Evolutionary conservation across 2,888 invertebrate species (phyloP).

Genomic region (Mantis religiosa): DNA sequence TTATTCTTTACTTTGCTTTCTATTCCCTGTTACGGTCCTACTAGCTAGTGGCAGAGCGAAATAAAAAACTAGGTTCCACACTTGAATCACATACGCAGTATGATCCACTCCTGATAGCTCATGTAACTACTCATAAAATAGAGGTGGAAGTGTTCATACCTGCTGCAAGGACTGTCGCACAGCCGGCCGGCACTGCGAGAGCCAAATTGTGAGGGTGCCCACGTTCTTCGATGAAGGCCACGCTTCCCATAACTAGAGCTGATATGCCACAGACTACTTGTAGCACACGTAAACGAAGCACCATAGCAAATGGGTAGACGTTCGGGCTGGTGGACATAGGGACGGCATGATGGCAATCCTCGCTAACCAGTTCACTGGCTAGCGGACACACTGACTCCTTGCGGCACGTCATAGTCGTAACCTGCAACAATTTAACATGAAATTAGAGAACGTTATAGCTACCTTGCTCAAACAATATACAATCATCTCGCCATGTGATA

Average conservation of each 20-base stretch:
- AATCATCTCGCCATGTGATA: too few species aligned
- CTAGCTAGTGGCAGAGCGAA: too few species aligned
- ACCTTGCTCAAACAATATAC: too few species aligned
- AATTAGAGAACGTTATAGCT: too few species aligned
- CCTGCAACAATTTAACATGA: background rate
- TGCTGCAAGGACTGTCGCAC: constrained; percentile 56
- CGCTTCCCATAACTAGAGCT: constrained; percentile 59
- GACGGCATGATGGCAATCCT: background rate
- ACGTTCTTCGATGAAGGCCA: constrained; percentile 59
- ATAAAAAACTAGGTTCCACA: too few species aligned
- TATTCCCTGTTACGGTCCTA: too few species aligned
- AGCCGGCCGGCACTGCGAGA: constrained; percentile 58
- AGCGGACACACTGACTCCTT: constrained; percentile 51
- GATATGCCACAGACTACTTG: constrained; percentile 55
- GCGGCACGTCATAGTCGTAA: constrained; percentile 44
- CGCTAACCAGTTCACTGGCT: constrained; percentile 15
- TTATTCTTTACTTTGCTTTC: too few species aligned
- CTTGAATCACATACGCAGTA: too few species aligned
- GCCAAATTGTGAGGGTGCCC: constrained; percentile 57
- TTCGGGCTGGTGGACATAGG: background rate
- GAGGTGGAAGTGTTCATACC: too few species aligned
- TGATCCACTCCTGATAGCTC: too few species aligned
- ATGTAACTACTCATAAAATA: too few species aligned
- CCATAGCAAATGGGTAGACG: constrained; percentile 50
- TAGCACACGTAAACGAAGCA: constrained; percentile 52